These are phyloP conservation scores for Heliconius melpomene DNA, from an alignment of 1,140 invertebrate genomes.

Conservation along the genomic window DNA sequence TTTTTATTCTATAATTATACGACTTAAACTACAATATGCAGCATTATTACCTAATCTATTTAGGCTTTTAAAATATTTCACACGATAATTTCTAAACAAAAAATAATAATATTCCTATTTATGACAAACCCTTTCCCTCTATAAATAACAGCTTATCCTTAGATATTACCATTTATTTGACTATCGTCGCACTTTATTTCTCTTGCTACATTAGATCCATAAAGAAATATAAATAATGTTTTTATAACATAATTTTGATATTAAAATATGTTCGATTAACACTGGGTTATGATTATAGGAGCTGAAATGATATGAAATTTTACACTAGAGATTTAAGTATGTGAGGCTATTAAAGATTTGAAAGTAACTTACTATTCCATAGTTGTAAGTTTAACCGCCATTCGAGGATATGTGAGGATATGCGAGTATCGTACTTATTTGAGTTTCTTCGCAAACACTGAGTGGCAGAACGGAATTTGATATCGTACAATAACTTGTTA, in stretches of 20 bases:
- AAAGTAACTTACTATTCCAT: too few relatives aligned
- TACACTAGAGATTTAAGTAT: too few relatives aligned
- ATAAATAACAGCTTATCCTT: neutral
- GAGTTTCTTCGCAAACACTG: neutral
- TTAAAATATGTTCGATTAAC: too few relatives aligned
- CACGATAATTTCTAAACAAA: neutral
- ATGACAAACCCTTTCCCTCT: neutral
- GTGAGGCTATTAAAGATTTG: too few relatives aligned
- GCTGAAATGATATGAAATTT: too few relatives aligned
- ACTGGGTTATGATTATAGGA: too few relatives aligned
- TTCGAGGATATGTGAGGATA: too few relatives aligned
- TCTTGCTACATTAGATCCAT: neutral
- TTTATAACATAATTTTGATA: too few relatives aligned
- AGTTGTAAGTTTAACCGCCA: too few relatives aligned
- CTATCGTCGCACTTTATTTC: neutral
- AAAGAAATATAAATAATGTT: too few relatives aligned
- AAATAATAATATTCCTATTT: neutral
- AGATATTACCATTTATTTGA: neutral
- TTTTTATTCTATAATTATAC: neutral
- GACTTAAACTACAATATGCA: neutral
- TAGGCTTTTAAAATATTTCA: neutral
- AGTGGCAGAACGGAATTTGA: neutral
- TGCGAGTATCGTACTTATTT: too few relatives aligned
- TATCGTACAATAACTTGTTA: too few relatives aligned
- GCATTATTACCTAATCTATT: neutral